Percentiles rank a stretch among this genome's conserved stretches.
Evolutionary conservation across 2,888 invertebrate genomes (phyloP).

Genomic region (Hesperia comma): DNA sequence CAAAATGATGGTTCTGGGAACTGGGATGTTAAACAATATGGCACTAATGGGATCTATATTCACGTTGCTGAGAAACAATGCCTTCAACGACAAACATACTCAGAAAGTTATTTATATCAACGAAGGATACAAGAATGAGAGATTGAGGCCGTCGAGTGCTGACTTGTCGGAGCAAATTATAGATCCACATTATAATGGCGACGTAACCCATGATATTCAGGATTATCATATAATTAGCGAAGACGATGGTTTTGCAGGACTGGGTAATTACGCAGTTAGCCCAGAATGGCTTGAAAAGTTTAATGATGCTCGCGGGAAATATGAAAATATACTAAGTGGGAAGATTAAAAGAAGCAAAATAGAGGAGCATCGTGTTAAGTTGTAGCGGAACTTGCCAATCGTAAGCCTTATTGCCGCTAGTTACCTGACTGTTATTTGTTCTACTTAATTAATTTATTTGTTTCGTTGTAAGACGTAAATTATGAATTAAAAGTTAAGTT

Average conservation of each 20-base stretch:
- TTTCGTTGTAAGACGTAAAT: constrained; percentile 22
- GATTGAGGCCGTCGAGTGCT: constrained; percentile 47
- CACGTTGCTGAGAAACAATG: constrained; percentile 83
- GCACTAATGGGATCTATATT: constrained; percentile 86
- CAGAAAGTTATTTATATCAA: constrained; percentile 84
- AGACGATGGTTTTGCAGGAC: constrained; percentile 24
- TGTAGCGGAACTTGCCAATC: constrained; percentile 19
- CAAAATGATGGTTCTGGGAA: constrained; percentile 86
- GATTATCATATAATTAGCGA: constrained; percentile 41
- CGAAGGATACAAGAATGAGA: constrained; percentile 81
- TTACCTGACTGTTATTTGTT: constrained; percentile 17
- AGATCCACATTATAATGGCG: constrained; percentile 38
- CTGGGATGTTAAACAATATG: constrained; percentile 87
- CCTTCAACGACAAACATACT: constrained; percentile 80
- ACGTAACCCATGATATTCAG: constrained; percentile 42
- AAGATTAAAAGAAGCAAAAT: constrained; percentile 27
- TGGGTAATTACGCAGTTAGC: constrained; percentile 27
- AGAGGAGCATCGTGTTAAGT: constrained; percentile 3
- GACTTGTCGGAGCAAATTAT: constrained; percentile 40
- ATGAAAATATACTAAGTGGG: constrained; percentile 25
- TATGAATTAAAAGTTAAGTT: constrained; percentile 7
- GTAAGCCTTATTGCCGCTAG: constrained; percentile 23
- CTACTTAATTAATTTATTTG: constrained; percentile 18
- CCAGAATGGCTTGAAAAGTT: constrained; percentile 39
- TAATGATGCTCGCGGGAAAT: constrained; percentile 26